Percentiles rank a stretch among this genome's conserved stretches.
These are phyloP conservation scores for Theropithecus gelada DNA, from an alignment of 2,113 vertebrate genomes.

Conservation along the genomic window DNA sequence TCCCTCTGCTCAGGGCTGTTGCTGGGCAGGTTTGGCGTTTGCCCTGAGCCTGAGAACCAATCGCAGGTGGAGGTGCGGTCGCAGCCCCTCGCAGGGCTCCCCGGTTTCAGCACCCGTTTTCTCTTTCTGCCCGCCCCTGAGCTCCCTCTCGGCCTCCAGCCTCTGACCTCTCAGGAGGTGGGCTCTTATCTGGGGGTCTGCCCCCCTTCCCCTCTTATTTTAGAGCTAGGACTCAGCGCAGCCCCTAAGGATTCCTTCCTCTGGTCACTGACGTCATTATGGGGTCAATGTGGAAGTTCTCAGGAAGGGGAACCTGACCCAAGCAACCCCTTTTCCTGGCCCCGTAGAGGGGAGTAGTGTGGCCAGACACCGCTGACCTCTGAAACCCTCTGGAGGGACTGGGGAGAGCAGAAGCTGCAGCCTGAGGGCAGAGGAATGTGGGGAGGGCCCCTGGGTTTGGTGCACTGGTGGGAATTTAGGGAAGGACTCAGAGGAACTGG, in stretches of 20 bases:
- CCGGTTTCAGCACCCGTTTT: not conserved
- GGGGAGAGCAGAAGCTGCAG: slow-evolving; percentile 55
- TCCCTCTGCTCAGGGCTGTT: slow-evolving; percentile 57
- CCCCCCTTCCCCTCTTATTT: not conserved
- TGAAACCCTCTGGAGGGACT: not conserved
- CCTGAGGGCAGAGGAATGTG: not conserved
- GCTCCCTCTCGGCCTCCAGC: not conserved
- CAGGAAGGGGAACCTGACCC: slow-evolving; percentile 18
- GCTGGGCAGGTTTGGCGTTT: slow-evolving; percentile 64
- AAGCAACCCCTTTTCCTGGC: not conserved
- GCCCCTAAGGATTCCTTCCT: not conserved
- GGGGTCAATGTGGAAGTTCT: not conserved
- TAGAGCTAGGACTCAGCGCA: not conserved
- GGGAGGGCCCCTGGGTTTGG: not conserved
- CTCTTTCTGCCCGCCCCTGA: not conserved
- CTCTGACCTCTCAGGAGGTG: not conserved
- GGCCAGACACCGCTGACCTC: slow-evolving; percentile 38
- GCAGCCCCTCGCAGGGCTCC: not conserved
- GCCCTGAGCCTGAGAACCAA: slow-evolving; percentile 54
- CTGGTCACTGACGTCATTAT: not conserved
- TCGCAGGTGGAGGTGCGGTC: slow-evolving; percentile 28
- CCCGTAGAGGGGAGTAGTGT: not conserved
- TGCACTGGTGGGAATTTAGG: not conserved
- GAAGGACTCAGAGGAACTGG: slow-evolving; percentile 63
- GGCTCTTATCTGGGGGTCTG: not conserved